Percentiles rank a stretch among this genome's conserved stretches.
phyloP scores from a whole-genome alignment of 2,797 vertebrate genomes.

The Brotogeris chrysoptera region DNA sequence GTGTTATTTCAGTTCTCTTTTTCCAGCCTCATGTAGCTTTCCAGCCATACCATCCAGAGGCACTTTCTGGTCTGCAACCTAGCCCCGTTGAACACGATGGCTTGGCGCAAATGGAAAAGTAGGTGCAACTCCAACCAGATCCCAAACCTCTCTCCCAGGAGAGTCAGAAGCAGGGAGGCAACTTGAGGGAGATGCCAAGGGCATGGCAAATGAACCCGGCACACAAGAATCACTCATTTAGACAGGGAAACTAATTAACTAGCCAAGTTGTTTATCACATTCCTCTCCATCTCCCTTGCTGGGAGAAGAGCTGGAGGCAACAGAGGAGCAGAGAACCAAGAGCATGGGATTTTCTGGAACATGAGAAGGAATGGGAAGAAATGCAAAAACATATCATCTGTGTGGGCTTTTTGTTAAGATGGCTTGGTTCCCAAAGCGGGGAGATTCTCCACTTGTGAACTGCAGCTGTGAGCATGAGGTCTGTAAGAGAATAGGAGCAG shows the following conservation, averaged over 20 bases:
- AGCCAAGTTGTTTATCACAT: background rate
- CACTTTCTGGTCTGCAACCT: background rate
- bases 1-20: background rate
- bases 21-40: background rate
- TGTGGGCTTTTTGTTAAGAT: background rate
- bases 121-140: background rate
- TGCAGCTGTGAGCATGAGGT: background rate
- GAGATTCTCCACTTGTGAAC: background rate
- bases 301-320: conserved; percentile 2
- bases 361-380: background rate
- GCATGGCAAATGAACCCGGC: background rate
- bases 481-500: background rate
- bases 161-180: background rate
- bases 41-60: background rate
- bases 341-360: background rate
- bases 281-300: background rate
- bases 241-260: background rate
- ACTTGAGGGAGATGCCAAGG: background rate
- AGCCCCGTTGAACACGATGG: fast-evolving
- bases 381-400: background rate
- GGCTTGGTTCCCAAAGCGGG: background rate
- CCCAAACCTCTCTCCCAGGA: background rate
- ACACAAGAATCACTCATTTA: background rate
- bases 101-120: background rate
- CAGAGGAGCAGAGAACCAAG: background rate